Evolutionary conservation across 2,113 vertebrate species (phyloP), one percentile per base, ranked within the genome.

Genomic region (Melanostigma gelatinosum): DNA sequence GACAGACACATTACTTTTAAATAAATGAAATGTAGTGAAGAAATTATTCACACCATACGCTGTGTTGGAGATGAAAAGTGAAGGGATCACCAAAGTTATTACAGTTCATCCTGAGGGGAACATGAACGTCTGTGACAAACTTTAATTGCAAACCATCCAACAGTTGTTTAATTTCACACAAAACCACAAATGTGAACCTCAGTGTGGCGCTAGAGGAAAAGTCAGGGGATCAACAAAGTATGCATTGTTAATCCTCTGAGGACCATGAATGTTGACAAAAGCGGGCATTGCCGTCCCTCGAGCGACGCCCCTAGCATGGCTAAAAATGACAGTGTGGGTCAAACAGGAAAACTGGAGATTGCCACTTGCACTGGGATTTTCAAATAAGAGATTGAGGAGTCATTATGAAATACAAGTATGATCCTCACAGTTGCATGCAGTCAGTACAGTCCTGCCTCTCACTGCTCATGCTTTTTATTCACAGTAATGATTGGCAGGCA

Each of bases 401-500:
- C 61, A 42, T 11, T 15, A 24, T 55, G 16, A 69, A 58, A 42
- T 22, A 18, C 67, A 73, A 57, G 20, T 20, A 29, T 50, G 18
- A 18, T 67, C 10, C 7, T 58, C 40, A 52, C 9, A 52, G 32
- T 70, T 48, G 15, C 65, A 68, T 13, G n/a, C 15, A 72, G 55
- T 66, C 52, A 10, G 70, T 12, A 18, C 16, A 32, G 67, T 16
- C 54, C 42, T 69, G 79, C 61, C n/a, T 34, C 38, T 12, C 64
- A 46, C 36, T 5, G 22, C 40, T 77, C 54, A 73, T 57, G 34
- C 52, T 60, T 73, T 76, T 72, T 60, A 74, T 82, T 58, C 57
- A 44, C 76, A 62, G 71, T 16, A 60, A 62, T 79, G 85, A 87
- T 74, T 83, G 54, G n/a, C 60, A 74, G 76, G 54, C 75, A 73